Evolutionary conservation across 2,113 vertebrate species (phyloP), one percentile per base, ranked within the genome.

Genomic region (Tachysurus fulvidraco): DNA sequence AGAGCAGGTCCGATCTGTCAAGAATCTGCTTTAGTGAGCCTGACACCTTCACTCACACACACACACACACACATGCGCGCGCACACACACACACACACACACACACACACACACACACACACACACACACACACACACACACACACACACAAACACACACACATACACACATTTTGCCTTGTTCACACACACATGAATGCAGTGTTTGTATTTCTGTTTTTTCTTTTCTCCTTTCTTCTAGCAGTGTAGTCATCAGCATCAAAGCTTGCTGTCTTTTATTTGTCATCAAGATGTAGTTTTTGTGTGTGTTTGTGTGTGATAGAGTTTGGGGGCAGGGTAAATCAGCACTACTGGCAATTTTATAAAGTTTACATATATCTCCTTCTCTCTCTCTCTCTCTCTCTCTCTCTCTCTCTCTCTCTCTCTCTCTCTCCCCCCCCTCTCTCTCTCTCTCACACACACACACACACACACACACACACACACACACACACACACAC

Each of bases 1-100:
- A 85, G 67, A 83, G 60, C 84, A 85, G 88, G 80, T 73, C 79
- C 23, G 84, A 88, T 85, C 88, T 88, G 84, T 86, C 88, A 85
- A 60, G 79, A 87, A 87, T 87, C 85, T 67, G 57, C 44, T 77
- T 67, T 82, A 82, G 67, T 77, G 79, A 81, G 67, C 41, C 78
- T 82, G 84, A 85, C 84, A 85, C 83, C 84, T 83, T 52, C 83
- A 80, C 80, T 17, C 74, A 71, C 80, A 28, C 78, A 46, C 6
- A 1, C 67, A 62, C 55, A 50, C 76, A 78, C 44, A 30, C 57
- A 85, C 71, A 78, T 73, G 54, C 59, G 65, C 74, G 54, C 59
- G 64, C 84, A 85, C 59, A 62, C 83, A 77, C 55, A 65, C 25
- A 83, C 23, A 82, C 14, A 64, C 36, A 59, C 17, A 83, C 25